Percentiles rank a stretch among this genome's conserved stretches.
Conservation (phyloP, 2,888 invertebrate species). For the Neocrepidodera transversa region DNA sequence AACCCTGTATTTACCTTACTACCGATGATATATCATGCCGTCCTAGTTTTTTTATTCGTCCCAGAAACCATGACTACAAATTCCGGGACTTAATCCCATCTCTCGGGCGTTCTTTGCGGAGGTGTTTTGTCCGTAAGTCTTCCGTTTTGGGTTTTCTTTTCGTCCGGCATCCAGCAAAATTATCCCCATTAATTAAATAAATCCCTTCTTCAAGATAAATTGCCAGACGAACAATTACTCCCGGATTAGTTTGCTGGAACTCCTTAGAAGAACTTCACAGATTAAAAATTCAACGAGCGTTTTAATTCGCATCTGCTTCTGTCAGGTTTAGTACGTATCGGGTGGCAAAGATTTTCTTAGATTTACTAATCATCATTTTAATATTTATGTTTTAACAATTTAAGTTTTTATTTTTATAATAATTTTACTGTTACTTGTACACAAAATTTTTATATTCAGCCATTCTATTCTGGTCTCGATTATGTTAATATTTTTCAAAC, state of each 20-base stretch:
- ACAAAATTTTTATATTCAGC: no score
- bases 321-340: constrained; percentile 5
- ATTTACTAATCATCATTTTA: no score
- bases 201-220: constrained; percentile 29
- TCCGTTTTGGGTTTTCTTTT: not conserved
- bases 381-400: no score
- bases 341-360: no score
- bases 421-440: no score
- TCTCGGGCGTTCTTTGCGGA: constrained; percentile 1
- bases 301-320: constrained; percentile 18
- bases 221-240: constrained; percentile 24
- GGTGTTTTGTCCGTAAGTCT: constrained; percentile 16
- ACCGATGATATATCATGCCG: constrained; percentile 3
- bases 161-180: constrained; percentile 5
- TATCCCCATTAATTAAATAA: constrained; percentile 32
- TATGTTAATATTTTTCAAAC: no score
- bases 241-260: constrained; percentile 20
- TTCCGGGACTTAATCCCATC: not conserved
- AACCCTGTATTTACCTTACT: no score
- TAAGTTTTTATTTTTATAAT: no score
- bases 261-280: constrained; percentile 13
- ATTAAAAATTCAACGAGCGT: constrained; percentile 26
- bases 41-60: not conserved
- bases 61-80: constrained; percentile 11
- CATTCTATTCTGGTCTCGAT: no score